These are phyloP conservation scores for Brassicogethes aeneus DNA, from an alignment of 2,888 invertebrate genomes.

Conservation along the genomic window DNA sequence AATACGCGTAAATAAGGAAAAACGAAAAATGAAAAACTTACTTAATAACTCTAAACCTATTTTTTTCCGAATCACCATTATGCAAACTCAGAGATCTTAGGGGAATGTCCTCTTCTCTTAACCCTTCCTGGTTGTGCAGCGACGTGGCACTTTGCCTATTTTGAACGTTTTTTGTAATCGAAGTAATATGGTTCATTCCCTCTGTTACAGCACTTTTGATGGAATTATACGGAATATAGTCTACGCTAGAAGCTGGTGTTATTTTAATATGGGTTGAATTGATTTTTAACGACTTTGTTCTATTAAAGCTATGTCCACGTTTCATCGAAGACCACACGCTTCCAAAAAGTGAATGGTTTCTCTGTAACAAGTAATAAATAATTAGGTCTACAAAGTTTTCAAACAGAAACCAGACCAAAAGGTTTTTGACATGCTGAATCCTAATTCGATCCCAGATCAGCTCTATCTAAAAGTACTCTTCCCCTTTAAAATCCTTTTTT, in stretches of 20 bases:
- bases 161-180: constrained; percentile 41
- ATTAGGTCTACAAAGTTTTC: no score
- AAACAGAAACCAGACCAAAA: no score
- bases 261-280: constrained; percentile 46
- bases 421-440: no score
- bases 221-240: constrained; percentile 51
- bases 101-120: constrained; percentile 63
- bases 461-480: no score
- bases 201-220: constrained; percentile 47
- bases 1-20: no score
- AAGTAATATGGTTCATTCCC: constrained; percentile 50
- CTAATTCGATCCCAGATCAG: no score
- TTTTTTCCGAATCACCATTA: constrained; percentile 56
- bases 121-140: constrained; percentile 32
- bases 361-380: constrained; percentile 50
- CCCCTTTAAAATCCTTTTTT: no score
- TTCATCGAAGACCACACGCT: constrained; percentile 93
- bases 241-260: constrained; percentile 40
- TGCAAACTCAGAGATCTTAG: constrained; percentile 62
- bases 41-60: constrained; percentile 63
- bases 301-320: constrained; percentile 55
- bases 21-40: constrained; percentile 46
- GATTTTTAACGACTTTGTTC: constrained; percentile 50
- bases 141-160: constrained; percentile 34
- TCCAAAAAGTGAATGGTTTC: constrained; percentile 93